Base-by-base conservation (phyloP, 2,797 vertebrate genomes). In the Sebastes taczanowskii region DNA sequence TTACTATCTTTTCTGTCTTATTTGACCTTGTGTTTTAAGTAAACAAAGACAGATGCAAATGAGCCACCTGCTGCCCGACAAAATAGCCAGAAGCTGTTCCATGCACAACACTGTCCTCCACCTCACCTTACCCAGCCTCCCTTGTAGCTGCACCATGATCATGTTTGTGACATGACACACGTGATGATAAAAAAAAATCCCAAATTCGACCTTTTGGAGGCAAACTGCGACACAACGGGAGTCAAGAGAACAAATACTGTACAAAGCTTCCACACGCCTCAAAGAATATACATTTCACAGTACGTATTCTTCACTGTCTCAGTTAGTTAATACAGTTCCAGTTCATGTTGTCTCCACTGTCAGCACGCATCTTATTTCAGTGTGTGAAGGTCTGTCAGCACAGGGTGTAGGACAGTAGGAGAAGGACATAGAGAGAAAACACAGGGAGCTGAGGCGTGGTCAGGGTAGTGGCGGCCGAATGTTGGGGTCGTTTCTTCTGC, bases 401-500 rank as follows among this genome's bases (percentile, higher is more conserved):
- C 46, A 91, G 82, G 11, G 25, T 13, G 27, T 52, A 55, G 71
- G 66, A 49, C 52, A 88, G 65, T 0, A 91, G 59, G 10, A 88
- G 46, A 25, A 92, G 18, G 25, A 81, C 2, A 22, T 6, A 53
- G 23, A 83, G 61, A 0, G 74, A 34, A 20, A 91, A 53, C 68
- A 52, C 30, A 1, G 49, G 52, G 63, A 66, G 70, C 30, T 2
- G 52, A 3, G 38, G 58, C 0, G n/a, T 3, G 63, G 63, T 52
- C 49, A 67, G 65, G 46, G 59, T 10, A 0, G 25, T 2, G 49
- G 86, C 86, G 1, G 88, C 71, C 0, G 91, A 93, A 1, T 60
- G 60, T 3, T 34, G 86, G 16, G 90, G 94, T 9, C 97, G 94
- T 87, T 95, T 93, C 77, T 84, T 93, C 75, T 88, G 92, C 20